Evolutionary conservation across 1,140 invertebrate species (phyloP), one percentile per base, ranked within the genome.

Genomic region (Geopemphigus sp.): DNA sequence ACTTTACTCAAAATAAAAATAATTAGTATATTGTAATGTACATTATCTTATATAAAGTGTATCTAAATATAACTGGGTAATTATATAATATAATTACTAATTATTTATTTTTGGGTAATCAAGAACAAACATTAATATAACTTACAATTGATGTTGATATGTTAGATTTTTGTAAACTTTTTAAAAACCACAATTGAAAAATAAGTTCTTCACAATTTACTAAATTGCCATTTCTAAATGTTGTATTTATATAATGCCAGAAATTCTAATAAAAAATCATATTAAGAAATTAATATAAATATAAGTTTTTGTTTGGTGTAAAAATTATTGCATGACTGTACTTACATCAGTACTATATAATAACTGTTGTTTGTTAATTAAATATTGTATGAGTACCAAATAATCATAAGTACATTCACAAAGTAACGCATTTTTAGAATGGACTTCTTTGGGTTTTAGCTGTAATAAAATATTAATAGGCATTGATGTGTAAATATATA

Each of bases 151-250:
- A 63, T 50, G 6, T 26, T 26, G 39, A 54, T 19, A 19, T 15
- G 4, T 57, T 22, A 57, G 54, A 76, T 63, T 6, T 45, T 47
- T 47, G 56, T 78, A 78, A 47, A 63, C 74, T 63, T 1, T 26
- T 78, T 61, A 78, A 78, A 78, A 61, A 26, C 74, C 74, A 78
- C 26, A 78, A 54, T 50, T 39, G 74, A 78, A 78, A 78, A 63
- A 50, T 63, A 45, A 63, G 39, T 63, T 78, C 74, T n/a, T 78
- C 74, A 29, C 56, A 61, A 26, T 78, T 39, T n/a, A 78, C 32
- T 5, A n/a, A 24, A 47, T 63, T 61, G 15, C 47, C 39, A 45
- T 50, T 63, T 63, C 12, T 78, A 5, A 78, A 61, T n/a, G 19
- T 19, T 19, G 22, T 5, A 5, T 78, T 61, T 10, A 78, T 63